Evolutionary conservation across 2,113 vertebrate species (phyloP).

Genomic region (Ochotona princeps): DNA sequence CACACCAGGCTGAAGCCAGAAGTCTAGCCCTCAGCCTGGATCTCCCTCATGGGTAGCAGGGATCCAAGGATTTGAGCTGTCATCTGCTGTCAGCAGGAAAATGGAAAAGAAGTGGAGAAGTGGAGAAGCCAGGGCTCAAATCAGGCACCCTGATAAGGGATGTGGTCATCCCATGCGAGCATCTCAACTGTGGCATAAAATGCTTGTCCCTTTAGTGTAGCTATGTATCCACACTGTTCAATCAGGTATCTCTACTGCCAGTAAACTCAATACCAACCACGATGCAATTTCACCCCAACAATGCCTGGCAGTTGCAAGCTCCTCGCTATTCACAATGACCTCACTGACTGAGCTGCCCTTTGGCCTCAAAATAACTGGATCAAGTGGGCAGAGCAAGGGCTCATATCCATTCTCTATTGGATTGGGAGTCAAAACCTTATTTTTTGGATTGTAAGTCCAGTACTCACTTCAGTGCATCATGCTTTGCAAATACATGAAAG

Average conservation of each 20-base stretch:
- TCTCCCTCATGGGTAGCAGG: no score
- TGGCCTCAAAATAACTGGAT: not conserved
- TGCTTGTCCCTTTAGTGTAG: no score
- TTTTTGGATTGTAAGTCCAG: not conserved
- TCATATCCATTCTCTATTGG: not conserved
- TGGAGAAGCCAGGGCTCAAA: no score
- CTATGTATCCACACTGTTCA: not conserved
- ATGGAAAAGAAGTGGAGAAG: no score
- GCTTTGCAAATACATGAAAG: not conserved
- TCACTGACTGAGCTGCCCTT: not conserved
- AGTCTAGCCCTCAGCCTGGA: no score
- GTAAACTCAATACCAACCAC: not conserved
- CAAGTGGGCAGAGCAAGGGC: not conserved
- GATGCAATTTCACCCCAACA: not conserved
- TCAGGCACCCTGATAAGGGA: no score
- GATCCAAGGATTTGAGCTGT: no score
- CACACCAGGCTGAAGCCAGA: no score
- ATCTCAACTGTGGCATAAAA: no score
- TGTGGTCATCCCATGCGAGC: no score
- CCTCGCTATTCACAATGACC: not conserved
- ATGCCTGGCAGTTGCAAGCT: not conserved
- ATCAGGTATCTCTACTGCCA: not conserved
- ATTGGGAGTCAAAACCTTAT: not conserved
- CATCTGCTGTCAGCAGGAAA: no score
- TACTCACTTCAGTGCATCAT: not conserved